Evolutionary conservation across 92 coral and sea anemone genomes (phyloP).

Genomic region (Nematostella vectensis): DNA sequence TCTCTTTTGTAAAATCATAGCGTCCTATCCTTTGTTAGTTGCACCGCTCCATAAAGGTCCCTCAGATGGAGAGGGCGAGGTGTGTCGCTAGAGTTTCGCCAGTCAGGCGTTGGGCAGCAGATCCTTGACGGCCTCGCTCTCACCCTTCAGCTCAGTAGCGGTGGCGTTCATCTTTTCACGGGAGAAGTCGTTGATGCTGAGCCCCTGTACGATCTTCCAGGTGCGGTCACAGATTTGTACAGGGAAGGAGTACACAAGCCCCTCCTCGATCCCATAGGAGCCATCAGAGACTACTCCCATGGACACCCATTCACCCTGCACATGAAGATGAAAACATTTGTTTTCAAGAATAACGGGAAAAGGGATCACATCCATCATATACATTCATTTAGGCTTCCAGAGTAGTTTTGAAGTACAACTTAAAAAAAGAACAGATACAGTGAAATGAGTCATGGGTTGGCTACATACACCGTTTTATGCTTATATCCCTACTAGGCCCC

Average conservation of each 20-base stretch:
- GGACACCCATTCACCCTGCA: conserved; percentile 70
- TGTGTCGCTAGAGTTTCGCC: conserved; percentile 3
- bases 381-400: background rate
- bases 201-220: conserved; percentile 66
- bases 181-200: conserved; percentile 77
- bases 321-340: conserved; percentile 7
- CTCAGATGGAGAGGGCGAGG: no score
- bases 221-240: conserved; percentile 33
- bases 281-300: conserved; percentile 98
- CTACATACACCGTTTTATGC: no score
- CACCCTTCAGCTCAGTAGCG: conserved; percentile 70
- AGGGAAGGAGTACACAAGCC: conserved; percentile 88
- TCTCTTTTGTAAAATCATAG: no score
- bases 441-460: background rate
- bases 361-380: background rate
- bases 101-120: conserved; percentile 16
- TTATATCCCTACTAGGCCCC: no score
- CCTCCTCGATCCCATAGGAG: conserved; percentile 83
- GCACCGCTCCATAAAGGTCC: no score
- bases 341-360: background rate
- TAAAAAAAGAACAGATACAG: background rate
- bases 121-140: conserved; percentile 38
- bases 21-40: no score
- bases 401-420: background rate
- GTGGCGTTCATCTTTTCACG: conserved; percentile 91